These are phyloP conservation scores for Musca vetustissima DNA, from an alignment of 1,140 invertebrate species.

Conservation along the genomic window DNA sequence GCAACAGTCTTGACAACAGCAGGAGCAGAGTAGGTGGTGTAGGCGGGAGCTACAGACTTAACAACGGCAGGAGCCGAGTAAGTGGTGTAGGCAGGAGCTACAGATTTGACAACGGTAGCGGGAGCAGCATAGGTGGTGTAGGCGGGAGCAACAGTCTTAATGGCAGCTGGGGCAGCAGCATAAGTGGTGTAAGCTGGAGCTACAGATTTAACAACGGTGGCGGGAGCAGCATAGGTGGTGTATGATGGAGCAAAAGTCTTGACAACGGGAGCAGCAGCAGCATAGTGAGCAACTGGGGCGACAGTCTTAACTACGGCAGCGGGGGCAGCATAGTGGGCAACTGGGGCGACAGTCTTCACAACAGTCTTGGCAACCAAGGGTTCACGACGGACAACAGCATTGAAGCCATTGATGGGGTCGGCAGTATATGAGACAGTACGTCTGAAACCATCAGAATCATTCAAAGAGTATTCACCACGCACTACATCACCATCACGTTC, in stretches of 20 bases:
- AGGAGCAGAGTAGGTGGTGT: conserved; percentile 41
- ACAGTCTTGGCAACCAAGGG: conserved; percentile 36
- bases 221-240: neutral
- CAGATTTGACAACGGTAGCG: conserved; percentile 32
- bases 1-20: conserved; percentile 35
- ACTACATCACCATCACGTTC: conserved; percentile 62
- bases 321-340: conserved; percentile 29
- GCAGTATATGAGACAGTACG: conserved; percentile 55
- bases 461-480: conserved; percentile 47
- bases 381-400: conserved; percentile 55
- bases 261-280: conserved; percentile 48
- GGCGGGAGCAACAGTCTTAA: conserved; percentile 50
- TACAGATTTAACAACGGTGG: conserved; percentile 27
- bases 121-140: conserved; percentile 40
- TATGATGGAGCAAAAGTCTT: neutral
- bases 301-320: conserved; percentile 35
- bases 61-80: neutral
- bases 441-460: conserved; percentile 51
- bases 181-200: conserved; percentile 55
- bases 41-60: conserved; percentile 28
- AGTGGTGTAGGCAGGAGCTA: conserved; percentile 13
- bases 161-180: conserved; percentile 48
- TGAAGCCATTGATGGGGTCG: conserved; percentile 55
- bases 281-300: conserved; percentile 30
- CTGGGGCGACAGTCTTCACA: conserved; percentile 32